Evolutionary conservation across 2,888 invertebrate genomes (phyloP), one percentile per base, ranked within the genome.

Genomic region (Orthonevra nobilis): DNA sequence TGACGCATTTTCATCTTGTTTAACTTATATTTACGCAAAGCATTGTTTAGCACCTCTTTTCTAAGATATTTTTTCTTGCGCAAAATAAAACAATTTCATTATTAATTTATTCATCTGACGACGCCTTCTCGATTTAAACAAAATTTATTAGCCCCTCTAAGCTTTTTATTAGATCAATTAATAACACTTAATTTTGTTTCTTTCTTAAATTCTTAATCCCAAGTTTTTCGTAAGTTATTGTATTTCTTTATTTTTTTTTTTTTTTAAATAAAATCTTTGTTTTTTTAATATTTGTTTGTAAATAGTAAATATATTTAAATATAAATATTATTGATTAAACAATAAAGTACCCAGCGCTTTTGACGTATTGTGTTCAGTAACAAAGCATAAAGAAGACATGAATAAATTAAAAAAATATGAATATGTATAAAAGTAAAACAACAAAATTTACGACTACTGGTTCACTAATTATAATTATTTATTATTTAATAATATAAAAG

Each of bases 341-440:
- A 77, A 77, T 79, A 79, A 79, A 68, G 30, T 73, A 73, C 54
- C 79, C 79, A 79, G 79, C 73, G 79, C 79, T 79, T 73, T 79
- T 79, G 73, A 79, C 79, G 79, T 79, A 79, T 73, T 79, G 79
- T 79, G 79, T 79, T 79, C 79, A 79, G 73, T 79, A 79, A 73
- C 73, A 79, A 66, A 73, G 34, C 60, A 70, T 42, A 58, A 60
- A 58, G 28, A 36, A 23, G 23, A 38, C 10, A 34, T 32, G 48
- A 38, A 36, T 28, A 38, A 19, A 40, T 40, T 40, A 40, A 10
- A 42, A 28, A 63, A 19, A 54, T 14, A 6, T n/a, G 34, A 28
- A 50, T 40, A 48, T 56, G 20, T 32, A 48, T 46, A 23, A 32
- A 38, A 34, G 60, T 17, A 19, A 50, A 64, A 46, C 28, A n/a